These are phyloP conservation scores for Sternarchorhynchus goeldii DNA, from an alignment of 2,797 vertebrate species.

Conservation along the genomic window DNA sequence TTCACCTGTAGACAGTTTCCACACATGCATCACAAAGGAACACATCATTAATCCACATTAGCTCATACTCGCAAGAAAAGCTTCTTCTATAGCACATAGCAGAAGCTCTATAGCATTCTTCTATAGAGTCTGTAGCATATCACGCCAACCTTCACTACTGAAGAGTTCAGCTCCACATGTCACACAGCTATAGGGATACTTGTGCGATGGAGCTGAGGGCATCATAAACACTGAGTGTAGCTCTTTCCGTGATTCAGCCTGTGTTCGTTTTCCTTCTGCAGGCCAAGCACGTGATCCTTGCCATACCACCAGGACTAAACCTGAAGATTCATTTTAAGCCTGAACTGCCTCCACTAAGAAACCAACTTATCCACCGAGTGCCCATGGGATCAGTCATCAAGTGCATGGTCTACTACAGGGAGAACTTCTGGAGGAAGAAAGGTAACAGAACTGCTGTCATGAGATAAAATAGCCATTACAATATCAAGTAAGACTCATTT, in stretches of 20 bases:
- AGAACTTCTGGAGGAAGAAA: constrained; percentile 95
- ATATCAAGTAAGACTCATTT: no score
- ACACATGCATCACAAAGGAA: neutral
- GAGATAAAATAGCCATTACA: no score
- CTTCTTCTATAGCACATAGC: no score
- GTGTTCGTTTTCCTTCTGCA: constrained; percentile 57
- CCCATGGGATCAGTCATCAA: constrained; percentile 98
- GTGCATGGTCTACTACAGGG: constrained; percentile 95
- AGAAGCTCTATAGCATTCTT: no score
- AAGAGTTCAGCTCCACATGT: neutral
- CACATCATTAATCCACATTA: neutral
- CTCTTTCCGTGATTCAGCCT: neutral
- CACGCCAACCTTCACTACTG: no score
- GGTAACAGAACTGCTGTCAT: constrained; percentile 66
- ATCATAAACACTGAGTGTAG: neutral
- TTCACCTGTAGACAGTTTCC: neutral
- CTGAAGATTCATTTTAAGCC: constrained; percentile 95
- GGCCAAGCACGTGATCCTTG: constrained; percentile 88
- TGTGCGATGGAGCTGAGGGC: neutral
- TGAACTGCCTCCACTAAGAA: constrained; percentile 88
- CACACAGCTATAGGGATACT: neutral
- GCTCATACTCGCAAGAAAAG: neutral
- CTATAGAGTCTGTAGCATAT: no score
- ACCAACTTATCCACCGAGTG: constrained; percentile 91
- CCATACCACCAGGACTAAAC: constrained; percentile 84